Evolutionary conservation across 1,140 invertebrate genomes (phyloP), one percentile per base, ranked within the genome.

Genomic region (Aphelenchoides fujianensis): DNA sequence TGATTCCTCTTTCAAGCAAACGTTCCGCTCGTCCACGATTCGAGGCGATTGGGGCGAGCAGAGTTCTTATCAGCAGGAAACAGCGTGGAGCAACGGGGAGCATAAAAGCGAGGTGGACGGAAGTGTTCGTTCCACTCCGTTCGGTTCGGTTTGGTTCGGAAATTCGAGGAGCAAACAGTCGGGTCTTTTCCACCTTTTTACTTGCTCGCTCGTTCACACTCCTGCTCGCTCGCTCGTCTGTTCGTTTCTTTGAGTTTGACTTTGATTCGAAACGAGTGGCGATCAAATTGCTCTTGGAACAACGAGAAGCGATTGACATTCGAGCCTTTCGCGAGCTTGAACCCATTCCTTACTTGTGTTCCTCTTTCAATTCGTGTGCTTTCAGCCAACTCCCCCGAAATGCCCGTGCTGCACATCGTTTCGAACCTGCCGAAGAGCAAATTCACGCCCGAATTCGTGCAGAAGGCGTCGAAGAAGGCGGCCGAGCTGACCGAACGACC

Each of bases 391-490:
- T 59, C 27, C 23, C 5, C 5, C 55, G 23, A 48, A 59, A 59
- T 59, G 55, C 55, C 55, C 27, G 34, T 59, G 12, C 5, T 59
- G 5, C 55, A 59, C 28, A 59, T 59, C 55, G 19, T 59, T 23
- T 30, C 55, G 12, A 59, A 59, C 23, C 34, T 59, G 55, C 55
- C 55, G 23, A 59, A 59, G 19, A 59, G 55, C 55, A 59, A 59
- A 59, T 7, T 59, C 55, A 59, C 55, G 7, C 12, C 5, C 5
- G 55, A 59, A 27, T 59, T 59, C 55, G 55, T 59, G 5, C 28
- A 59, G 19, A 59, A 59, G 19, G 55, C 55, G 5, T 59, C 55
- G 5, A 19, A 16, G 27, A 5, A 7, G 7, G 5, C 55, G 5
- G 5, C 55, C 19, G 5, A 59, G 34, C 19, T 59, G 5, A 59